Base-by-base conservation (phyloP, 2,888 invertebrate species). In the Harpalus rufipes region DNA sequence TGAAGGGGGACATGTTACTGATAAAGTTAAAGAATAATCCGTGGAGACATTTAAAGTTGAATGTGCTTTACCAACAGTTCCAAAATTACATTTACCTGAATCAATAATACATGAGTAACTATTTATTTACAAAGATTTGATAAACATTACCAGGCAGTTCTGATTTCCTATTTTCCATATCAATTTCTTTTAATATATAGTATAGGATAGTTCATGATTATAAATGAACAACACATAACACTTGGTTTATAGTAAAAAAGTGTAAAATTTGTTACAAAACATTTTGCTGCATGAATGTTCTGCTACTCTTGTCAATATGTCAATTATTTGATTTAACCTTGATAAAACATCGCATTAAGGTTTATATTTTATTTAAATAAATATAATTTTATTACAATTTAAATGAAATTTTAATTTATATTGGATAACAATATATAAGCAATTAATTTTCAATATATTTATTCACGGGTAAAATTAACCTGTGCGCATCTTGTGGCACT, bases 1-100 rank as follows among this genome's bases (percentile, higher is more conserved):
- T 68, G 93, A 93, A 32, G 93, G 90, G 58, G 90, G 90, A 74
- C 87, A 87, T 79, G 89, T 89, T 58, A 88, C 89, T 63, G 91
- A 90, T 82, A 91, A 87, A 86, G 89, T 89, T 86, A 91, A 88
- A 86, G 90, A 91, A 87, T 90, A 91, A 87, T 91, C 91, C 41
- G 90, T 90, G 10, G 90, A 91, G 18, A 91, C 91, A 87, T 90
- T 91, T 32, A 91, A 87, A 25, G 91, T 89, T 65, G 91, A 91
- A 86, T 90, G 89, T 86, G 90, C 90, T 72, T 90, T 88, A 25
- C 89, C 90, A 32, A 90, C 90, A 65, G 88, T 86, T 74, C 86
- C 86, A 85, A 86, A 87, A 81, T 87, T 86, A 61, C 85, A 85
- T 80, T 85, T 85, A 58, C 80, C 59, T 68, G 68, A 80, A 85